Conservation (phyloP, 1,140 invertebrate genomes). For the Pogonognathellus flavescens region DNA sequence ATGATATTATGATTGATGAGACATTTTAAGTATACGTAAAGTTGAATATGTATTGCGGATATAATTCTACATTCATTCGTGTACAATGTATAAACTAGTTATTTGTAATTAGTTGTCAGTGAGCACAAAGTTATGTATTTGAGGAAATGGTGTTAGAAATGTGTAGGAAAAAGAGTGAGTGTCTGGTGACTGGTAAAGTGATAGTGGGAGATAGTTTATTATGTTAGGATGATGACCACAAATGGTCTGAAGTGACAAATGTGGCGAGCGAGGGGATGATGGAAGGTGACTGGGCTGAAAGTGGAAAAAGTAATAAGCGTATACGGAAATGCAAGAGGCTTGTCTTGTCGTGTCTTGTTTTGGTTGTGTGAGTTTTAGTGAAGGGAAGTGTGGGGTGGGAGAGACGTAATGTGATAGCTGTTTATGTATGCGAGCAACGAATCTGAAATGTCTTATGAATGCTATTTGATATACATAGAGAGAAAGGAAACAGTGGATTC, state of each 20-base stretch:
- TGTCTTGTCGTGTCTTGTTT: conserved; percentile 44
- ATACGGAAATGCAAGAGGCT: not conserved
- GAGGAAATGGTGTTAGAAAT: not conserved
- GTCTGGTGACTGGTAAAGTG: not conserved
- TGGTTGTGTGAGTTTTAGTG: conserved; percentile 53
- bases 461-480: conserved; percentile 63
- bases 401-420: conserved; percentile 59
- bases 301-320: not conserved
- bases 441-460: conserved; percentile 62
- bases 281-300: conserved; percentile 18
- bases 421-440: conserved; percentile 62
- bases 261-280: conserved; percentile 30
- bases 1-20: too few species aligned
- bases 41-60: too few species aligned
- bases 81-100: too few species aligned
- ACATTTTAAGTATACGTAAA: too few species aligned
- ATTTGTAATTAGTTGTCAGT: too few species aligned
- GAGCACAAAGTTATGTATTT: not conserved
- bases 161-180: not conserved
- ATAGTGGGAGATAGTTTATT: conserved; percentile 11
- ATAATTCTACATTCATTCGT: too few species aligned
- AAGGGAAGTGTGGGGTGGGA: conserved; percentile 38
- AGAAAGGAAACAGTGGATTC: conserved; percentile 60
- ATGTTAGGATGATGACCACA: conserved; percentile 42
- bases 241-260: conserved; percentile 48